phyloP scores from a whole-genome alignment of 2,113 vertebrate genomes.

The Euleptes europaea region DNA sequence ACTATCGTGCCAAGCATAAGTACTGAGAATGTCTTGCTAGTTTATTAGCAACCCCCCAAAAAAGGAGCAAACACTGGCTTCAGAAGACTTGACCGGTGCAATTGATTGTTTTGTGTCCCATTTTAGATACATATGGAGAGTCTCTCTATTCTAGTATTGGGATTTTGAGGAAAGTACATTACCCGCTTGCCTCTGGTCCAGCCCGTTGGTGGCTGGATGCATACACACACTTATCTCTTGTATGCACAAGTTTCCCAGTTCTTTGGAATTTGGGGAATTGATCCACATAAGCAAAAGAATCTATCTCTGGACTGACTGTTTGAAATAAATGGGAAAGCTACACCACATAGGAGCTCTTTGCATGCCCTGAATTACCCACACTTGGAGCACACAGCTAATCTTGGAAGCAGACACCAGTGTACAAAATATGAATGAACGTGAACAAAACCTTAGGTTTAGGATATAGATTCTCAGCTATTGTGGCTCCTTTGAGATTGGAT shows the following conservation, averaged over 20 bases:
- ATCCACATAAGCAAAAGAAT: not conserved
- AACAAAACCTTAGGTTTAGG: not conserved
- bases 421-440: not conserved
- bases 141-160: not conserved
- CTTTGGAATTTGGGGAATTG: not conserved
- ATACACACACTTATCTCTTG: not conserved
- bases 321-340: not conserved
- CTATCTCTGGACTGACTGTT: not conserved
- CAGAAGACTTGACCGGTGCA: not conserved
- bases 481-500: not conserved
- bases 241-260: not conserved
- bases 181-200: not conserved
- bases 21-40: rapidly evolving
- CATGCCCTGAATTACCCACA: not conserved
- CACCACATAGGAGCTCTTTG: not conserved
- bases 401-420: not conserved
- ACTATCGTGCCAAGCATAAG: rapidly evolving
- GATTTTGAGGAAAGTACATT: not conserved
- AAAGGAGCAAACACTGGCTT: not conserved
- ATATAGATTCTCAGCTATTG: not conserved
- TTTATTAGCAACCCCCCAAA: not conserved
- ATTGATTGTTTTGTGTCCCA: not conserved
- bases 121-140: not conserved
- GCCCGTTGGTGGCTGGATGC: not conserved
- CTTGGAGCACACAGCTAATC: not conserved